phyloP scores from a whole-genome alignment of 2,113 vertebrate species.

The Gymnogyps californianus region DNA sequence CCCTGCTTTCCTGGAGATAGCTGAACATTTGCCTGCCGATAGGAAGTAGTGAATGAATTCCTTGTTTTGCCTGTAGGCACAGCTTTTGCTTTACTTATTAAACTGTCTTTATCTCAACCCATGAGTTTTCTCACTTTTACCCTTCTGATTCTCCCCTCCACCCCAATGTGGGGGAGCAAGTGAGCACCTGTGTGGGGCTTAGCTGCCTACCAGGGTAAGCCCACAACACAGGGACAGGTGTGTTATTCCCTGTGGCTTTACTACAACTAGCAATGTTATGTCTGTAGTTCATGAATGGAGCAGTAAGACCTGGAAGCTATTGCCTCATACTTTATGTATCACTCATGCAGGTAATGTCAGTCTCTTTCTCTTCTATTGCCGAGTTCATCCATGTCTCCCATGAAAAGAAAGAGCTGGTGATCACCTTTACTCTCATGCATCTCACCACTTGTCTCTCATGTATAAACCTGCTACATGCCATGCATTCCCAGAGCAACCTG shows the following conservation, averaged over 20 bases:
- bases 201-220: neutral
- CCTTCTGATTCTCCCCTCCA: neutral
- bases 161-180: neutral
- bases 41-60: neutral
- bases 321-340: neutral
- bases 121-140: neutral
- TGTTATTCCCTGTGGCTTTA: neutral
- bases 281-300: neutral
- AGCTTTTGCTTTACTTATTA: neutral
- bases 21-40: fast-evolving
- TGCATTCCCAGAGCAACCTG: neutral
- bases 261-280: neutral
- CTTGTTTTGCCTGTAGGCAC: neutral
- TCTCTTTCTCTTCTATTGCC: neutral
- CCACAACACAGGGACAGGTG: neutral
- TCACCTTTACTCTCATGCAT: neutral
- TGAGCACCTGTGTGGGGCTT: neutral
- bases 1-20: neutral
- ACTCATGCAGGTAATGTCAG: neutral
- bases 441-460: neutral
- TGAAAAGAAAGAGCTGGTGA: neutral
- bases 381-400: neutral
- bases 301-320: neutral
- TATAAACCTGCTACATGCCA: neutral
- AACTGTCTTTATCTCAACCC: neutral